Base-by-base conservation (phyloP, 2,888 invertebrate genomes). In the Cremastobaeus sp. region DNA sequence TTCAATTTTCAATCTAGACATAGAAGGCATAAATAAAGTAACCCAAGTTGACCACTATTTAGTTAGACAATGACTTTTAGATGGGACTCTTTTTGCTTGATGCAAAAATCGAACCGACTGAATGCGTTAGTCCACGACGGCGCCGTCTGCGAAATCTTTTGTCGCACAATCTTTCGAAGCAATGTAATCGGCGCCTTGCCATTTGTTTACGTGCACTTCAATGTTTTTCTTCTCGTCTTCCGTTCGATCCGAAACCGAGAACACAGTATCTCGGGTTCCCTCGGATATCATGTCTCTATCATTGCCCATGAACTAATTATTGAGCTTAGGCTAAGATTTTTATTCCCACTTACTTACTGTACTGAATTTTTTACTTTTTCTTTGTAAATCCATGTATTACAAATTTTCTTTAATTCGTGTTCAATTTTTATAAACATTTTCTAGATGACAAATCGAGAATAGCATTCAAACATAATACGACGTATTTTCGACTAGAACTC, bases 111-210 rank as follows among this genome's bases (percentile, higher is more conserved):
- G 14, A 41, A 37, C 41, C 45, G 59, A 55, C 48, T 25, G 6
- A 71, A 64, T 57, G 50, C 55, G 43, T 65, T 71, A 43, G 35
- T 45, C 2, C 37, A 32, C 43, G 54, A 21, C 21, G 64, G 70
- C 74, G 65, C 60, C 65, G 74, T 59, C 73, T 54, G 69, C 59
- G 60, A 52, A 54, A 54, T 65, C 60, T 55, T 68, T 68, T 62
- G 54, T 48, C 69, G 35, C 45, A 25, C 65, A 39, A 57, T n/a
- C n/a, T n/a, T n/a, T 20, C 66, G 54, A 68, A 62, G 59, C 59
- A 72, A 59, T 50, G 39, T 48, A 54, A 69, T 65, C 59, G 43
- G 52, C 65, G 62, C 60, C 34, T 35, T 21, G 48, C 47, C 64
- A 66, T 76, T 74, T 65, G 62, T 70, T 72, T 70, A 69, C 60